phyloP scores from a whole-genome alignment of 2,797 vertebrate species.

The Hafferia zeledoni region DNA sequence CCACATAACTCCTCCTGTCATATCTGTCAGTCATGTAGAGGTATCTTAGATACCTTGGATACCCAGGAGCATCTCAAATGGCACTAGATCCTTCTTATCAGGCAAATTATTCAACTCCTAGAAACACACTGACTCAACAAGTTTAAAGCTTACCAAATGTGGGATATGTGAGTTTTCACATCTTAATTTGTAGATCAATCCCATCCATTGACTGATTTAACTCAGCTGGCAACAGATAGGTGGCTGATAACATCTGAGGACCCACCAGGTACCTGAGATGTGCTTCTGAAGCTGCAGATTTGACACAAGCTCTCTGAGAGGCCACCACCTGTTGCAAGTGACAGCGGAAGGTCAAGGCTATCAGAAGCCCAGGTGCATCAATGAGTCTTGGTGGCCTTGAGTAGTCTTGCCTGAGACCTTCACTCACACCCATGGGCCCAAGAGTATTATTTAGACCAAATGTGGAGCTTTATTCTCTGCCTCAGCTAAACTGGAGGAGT shows the following conservation, averaged over 20 bases:
- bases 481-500: neutral
- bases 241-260: neutral
- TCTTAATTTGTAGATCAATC: neutral
- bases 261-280: rapidly evolving
- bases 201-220: neutral
- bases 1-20: neutral
- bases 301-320: neutral
- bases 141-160: neutral
- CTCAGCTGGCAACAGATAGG: neutral
- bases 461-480: neutral
- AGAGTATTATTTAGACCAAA: neutral
- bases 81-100: neutral
- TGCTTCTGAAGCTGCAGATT: neutral
- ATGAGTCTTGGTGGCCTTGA: neutral
- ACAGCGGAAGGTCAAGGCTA: neutral
- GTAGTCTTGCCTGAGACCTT: neutral
- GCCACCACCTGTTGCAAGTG: neutral
- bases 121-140: neutral
- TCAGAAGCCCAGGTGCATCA: neutral
- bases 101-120: neutral
- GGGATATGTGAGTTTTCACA: neutral
- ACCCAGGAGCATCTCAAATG: neutral
- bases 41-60: neutral
- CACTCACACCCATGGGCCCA: neutral
- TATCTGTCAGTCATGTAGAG: neutral